These are phyloP conservation scores for Lepus americanus DNA, from an alignment of 2,113 vertebrate species.

Conservation along the genomic window DNA sequence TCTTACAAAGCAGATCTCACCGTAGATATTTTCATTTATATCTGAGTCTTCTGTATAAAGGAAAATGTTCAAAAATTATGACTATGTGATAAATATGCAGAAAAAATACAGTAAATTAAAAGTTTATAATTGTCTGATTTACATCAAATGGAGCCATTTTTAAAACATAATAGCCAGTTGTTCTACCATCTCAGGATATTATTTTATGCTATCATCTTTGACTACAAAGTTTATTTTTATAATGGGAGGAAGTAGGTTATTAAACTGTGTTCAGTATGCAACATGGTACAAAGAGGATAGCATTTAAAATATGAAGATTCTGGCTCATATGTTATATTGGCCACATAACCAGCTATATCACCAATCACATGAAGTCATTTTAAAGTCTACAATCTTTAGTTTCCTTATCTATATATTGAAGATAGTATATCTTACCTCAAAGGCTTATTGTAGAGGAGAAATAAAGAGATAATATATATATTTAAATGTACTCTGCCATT, in stretches of 20 bases:
- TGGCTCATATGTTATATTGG: not conserved
- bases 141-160: not conserved
- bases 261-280: not conserved
- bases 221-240: not conserved
- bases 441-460: not conserved
- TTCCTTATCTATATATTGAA: conserved; percentile 6
- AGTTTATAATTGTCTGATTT: conserved; percentile 24
- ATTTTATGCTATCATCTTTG: conserved; percentile 27
- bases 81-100: not conserved
- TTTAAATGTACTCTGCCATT: not conserved
- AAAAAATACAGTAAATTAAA: not conserved
- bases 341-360: not conserved
- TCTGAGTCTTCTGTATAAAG: conserved; percentile 27
- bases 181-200: conserved; percentile 15
- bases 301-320: conserved; percentile 10
- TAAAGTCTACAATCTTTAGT: not conserved
- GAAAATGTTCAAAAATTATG: not conserved
- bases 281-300: not conserved
- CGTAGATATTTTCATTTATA: conserved; percentile 61
- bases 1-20: not conserved
- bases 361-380: not conserved
- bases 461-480: not conserved
- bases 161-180: not conserved
- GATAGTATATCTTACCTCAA: not conserved
- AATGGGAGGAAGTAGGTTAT: not conserved